Base-by-base conservation (phyloP, 2,888 invertebrate species). In the Himalopsyche tibetana region DNA sequence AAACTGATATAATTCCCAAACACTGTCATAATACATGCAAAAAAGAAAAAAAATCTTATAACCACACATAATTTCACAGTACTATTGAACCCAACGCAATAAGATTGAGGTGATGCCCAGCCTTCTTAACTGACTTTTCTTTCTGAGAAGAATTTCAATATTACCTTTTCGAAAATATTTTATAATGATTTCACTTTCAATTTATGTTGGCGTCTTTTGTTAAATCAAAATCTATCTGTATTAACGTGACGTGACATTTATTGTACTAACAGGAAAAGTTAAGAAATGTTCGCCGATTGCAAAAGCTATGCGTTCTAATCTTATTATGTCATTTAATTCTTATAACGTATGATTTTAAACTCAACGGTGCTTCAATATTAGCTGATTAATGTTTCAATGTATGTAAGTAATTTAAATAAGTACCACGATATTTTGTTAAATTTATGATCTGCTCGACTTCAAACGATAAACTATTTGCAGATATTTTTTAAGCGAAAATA, bases 201-300 rank as follows among this genome's bases (percentile, higher is more conserved):
- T 74, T 74, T 36, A 74, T 74, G 74, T 74, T 74, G 36, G 74
- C 74, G 74, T 74, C 74, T 74, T 74, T 74, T 74, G 74, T 74
- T 74, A 74, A 74, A 74, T 74, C 74, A 74, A 74, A 74, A 74
- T 74, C 74, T 74, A 74, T 74, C 74, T 74, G 38, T 74, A 74
- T 74, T 74, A 74, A 74, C 74, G 74, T 74, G 74, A 74, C 74
- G 74, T 74, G 74, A 74, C 74, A 74, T 74, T 74, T 74, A 74
- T 74, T 74, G 74, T 74, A 74, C 38, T 36, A 74, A 12, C 74
- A 74, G 74, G 74, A 74, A 74, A 69, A 74, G 74, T 74, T 74
- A 36, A 74, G 74, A 74, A 74, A 74, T 74, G 74, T 74, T 74
- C 36, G 74, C 19, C 36, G 74, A 74, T 74, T 74, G 15, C 74